These are phyloP conservation scores for Hylaeus volcanicus DNA, from an alignment of 1,140 invertebrate species.

Conservation along the genomic window DNA sequence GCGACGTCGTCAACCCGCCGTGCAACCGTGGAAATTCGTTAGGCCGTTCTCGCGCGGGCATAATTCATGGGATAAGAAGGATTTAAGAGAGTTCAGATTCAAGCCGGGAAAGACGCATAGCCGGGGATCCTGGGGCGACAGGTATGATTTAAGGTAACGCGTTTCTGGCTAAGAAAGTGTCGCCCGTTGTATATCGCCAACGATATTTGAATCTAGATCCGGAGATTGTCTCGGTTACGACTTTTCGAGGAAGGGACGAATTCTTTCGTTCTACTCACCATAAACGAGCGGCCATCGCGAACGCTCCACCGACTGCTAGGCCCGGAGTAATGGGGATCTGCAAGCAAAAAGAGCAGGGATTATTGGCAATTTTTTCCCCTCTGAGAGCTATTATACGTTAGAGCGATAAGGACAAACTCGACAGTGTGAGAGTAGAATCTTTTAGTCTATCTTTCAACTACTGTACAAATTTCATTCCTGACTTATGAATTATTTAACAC, in stretches of 20 bases:
- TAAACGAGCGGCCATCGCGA: slow-evolving; percentile 73
- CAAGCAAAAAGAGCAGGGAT: slow-evolving; percentile 47
- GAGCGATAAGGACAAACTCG: no score
- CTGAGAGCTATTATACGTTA: no score
- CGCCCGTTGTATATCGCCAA: neutral
- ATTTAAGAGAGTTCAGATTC: slow-evolving; percentile 48
- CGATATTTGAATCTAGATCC: neutral
- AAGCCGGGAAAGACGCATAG: slow-evolving; percentile 16
- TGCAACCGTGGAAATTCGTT: neutral
- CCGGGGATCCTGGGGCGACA: neutral
- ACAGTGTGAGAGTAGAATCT: no score
- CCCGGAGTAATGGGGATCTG: slow-evolving; percentile 58
- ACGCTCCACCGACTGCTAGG: slow-evolving; percentile 45
- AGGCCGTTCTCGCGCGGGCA: slow-evolving; percentile 28
- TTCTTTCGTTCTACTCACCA: slow-evolving; percentile 65
- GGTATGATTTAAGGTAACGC: slow-evolving; percentile 10
- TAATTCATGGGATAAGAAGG: slow-evolving; percentile 59
- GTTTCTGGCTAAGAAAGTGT: neutral
- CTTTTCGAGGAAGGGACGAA: neutral
- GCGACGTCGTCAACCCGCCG: neutral
- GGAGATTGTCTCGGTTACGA: neutral
- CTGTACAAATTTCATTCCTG: no score
- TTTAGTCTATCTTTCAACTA: no score
- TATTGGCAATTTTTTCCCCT: neutral
- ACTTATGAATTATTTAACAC: no score